Conservation (phyloP, 2,797 vertebrate species). For the Gila robusta region DNA sequence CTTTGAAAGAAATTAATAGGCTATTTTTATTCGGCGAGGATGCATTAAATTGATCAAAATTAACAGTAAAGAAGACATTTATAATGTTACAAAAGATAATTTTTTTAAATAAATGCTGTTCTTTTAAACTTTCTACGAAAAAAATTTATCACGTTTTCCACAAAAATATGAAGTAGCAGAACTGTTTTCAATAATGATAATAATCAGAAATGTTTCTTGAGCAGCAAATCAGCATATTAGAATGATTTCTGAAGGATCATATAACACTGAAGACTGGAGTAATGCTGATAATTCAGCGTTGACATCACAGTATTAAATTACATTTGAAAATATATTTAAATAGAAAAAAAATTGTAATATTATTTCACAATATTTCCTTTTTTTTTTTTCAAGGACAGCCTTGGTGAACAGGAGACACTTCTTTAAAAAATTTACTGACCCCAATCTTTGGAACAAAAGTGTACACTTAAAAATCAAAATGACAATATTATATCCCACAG, state of each 20-base stretch:
- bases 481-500: not conserved
- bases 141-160: not conserved
- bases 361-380: not conserved
- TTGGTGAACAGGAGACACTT: not conserved
- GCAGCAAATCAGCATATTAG: not conserved
- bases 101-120: not conserved
- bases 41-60: not conserved
- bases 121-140: not conserved
- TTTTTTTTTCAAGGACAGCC: not conserved
- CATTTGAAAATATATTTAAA: too few species aligned
- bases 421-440: not conserved
- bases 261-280: not conserved
- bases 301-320: not conserved
- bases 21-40: not conserved
- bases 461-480: not conserved
- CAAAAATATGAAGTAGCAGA: not conserved
- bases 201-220: not conserved
- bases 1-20: not conserved
- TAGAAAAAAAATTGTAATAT: too few species aligned
- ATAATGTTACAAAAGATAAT: too few species aligned
- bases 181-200: not conserved
- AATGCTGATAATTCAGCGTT: not conserved
- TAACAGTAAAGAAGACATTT: not conserved
- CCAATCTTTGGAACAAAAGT: not conserved
- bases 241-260: not conserved